Base-by-base conservation (phyloP, 2,797 vertebrate species). In the Eurystomus glaucurus region DNA sequence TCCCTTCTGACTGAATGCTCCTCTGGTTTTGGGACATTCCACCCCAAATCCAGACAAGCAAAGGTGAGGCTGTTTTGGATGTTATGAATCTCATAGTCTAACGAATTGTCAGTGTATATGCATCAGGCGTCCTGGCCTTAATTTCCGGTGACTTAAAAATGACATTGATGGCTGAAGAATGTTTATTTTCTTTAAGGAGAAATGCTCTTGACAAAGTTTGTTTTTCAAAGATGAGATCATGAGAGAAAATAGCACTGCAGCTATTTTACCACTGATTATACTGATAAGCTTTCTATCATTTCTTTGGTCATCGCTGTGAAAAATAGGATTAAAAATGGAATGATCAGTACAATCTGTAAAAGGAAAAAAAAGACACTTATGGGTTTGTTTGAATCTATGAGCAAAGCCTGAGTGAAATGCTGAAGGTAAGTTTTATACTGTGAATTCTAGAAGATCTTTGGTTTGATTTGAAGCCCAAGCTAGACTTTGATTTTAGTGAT, bases 181-280 rank as follows among this genome's bases (percentile, higher is more conserved):
- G 52, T 80, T 92, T 88, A 89, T 97, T 96, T 97, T 97, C 93
- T 97, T 94, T 97, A 95, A 96, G 94, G 79, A 66, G n/a, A 89
- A 97, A 90, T 86, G 52, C 23, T 93, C 96, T 90, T 76, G 55
- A 60, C 74, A 94, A 94, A 79, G 29, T 64, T 89, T 87, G 39
- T 51, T 97, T 93, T 81, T 79, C 33, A 33, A 96, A 96, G 75
- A 35, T 94, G 93, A 96, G 88, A 77, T 95, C 89, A 10, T 74
- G n/a, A 77, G 19, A 64, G 48, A 80, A 96, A 94, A 75, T 48
- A 66, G 10, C 54, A 72, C 75, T 97, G 93, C 81, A 92, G 90
- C 54, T 96, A 11, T 93, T 96, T 94, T 78, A 41, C 60, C 51
- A 81, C 35, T 90, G 77, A 78, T 95, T 88, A 80, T 95, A 94